Evolutionary conservation across 1,140 invertebrate genomes (phyloP), one percentile per base, ranked within the genome.

Genomic region (Samia ricini): DNA sequence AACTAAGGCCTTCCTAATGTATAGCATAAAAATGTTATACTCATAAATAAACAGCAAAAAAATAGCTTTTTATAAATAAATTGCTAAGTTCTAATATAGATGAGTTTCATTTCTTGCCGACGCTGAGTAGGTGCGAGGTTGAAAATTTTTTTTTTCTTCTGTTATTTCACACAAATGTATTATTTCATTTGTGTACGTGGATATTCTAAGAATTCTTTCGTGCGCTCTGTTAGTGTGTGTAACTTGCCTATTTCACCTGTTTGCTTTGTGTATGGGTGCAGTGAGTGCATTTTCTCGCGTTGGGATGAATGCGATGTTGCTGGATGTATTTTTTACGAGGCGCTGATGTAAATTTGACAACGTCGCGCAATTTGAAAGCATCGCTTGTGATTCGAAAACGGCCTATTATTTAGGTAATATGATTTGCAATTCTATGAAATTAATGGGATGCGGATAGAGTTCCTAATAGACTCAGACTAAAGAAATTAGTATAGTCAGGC

Each of bases 281-380:
- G 68, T 19, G 66, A 64, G 42, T 61, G 49, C 61, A 56, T 62
- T 66, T 61, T 58, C 26, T 49, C 19, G 19, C 18, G 62, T 57
- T 56, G 60, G 65, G 72, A 71, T 64, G 71, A 66, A 72, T 81
- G 85, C 83, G 78, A 67, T 80, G 81, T 85, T 81, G 77, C 78
- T 82, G 76, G 81, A 81, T 81, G 75, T 74, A 74, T 81, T 82
- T 82, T 85, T 79, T 81, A 77, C 65, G 61, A 61, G 76, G 72
- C 74, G 69, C 69, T 69, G 72, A 61, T 60, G 83, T 81, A 78
- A 84, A 85, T 76, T 87, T 87, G 81, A 86, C 84, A 88, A 87
- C 84, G 81, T 82, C 83, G 83, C 81, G 71, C 72, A 29, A 29
- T 29, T 29, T 2, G 26, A 29, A 29, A 5, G 26, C 26, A 29